These are phyloP conservation scores for Heterocephalus glaber DNA, from an alignment of 2,113 vertebrate species.

Conservation along the genomic window DNA sequence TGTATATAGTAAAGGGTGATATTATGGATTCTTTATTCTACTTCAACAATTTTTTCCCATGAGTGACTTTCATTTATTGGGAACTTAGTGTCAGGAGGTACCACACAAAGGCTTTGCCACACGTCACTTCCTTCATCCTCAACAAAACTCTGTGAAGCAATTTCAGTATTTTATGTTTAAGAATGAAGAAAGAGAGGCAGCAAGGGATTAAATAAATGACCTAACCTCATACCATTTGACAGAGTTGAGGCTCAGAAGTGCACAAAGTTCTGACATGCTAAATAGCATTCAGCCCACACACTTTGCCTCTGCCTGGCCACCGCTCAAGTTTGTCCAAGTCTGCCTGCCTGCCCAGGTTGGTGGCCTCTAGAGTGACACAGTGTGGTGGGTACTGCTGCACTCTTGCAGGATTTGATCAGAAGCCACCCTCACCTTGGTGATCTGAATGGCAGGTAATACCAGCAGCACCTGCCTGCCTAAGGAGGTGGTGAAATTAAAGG, in stretches of 20 bases:
- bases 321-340: no score
- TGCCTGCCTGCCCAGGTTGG: neutral
- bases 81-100: neutral
- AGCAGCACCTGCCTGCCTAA: neutral
- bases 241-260: neutral
- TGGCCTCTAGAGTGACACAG: fast-evolving
- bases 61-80: neutral
- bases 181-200: neutral
- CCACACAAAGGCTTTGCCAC: no score
- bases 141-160: neutral
- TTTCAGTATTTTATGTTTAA: neutral
- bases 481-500: neutral
- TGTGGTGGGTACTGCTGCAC: fast-evolving
- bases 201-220: neutral
- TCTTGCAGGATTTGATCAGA: neutral
- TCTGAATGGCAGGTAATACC: neutral
- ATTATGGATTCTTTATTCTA: neutral
- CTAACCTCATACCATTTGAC: neutral
- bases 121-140: neutral
- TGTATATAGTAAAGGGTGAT: neutral
- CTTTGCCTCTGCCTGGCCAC: neutral
- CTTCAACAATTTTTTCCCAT: neutral
- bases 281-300: neutral
- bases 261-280: neutral
- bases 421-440: neutral